These are phyloP conservation scores for Apteryx mantelli DNA, from an alignment of 2,113 vertebrate genomes.

Conservation along the genomic window DNA sequence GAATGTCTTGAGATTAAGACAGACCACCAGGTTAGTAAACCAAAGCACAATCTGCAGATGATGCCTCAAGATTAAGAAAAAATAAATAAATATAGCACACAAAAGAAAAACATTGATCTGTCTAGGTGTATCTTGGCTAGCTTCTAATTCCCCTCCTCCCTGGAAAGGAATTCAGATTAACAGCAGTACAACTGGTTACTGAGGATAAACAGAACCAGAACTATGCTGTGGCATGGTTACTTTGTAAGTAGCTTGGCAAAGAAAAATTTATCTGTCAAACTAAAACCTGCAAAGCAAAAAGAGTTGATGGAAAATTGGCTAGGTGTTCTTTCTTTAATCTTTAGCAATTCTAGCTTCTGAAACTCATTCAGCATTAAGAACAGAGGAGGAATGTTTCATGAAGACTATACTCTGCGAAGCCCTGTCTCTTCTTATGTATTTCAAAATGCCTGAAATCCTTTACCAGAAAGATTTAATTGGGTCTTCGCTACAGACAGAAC, in stretches of 20 bases:
- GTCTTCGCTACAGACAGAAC: neutral
- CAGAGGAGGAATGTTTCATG: neutral
- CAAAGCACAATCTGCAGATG: neutral
- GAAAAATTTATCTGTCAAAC: neutral
- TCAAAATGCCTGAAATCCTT: neutral
- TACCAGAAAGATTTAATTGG: neutral
- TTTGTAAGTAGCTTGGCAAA: neutral
- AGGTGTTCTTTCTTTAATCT: neutral
- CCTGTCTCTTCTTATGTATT: neutral
- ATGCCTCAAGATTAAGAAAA: neutral
- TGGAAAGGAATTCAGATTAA: neutral
- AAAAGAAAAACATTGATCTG: neutral
- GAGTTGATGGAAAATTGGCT: neutral
- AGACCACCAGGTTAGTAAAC: neutral
- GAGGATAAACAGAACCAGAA: neutral
- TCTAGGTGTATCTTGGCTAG: neutral
- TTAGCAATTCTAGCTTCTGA: neutral
- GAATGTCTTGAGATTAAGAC: neutral
- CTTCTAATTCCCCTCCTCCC: neutral
- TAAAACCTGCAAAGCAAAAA: neutral
- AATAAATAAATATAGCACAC: neutral
- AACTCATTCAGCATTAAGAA: neutral
- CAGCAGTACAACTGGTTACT: neutral
- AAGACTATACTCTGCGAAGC: neutral
- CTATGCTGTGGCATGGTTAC: neutral